Evolutionary conservation across 2,113 vertebrate species (phyloP), one percentile per base, ranked within the genome.

Genomic region (Stigmatopora nigra): DNA sequence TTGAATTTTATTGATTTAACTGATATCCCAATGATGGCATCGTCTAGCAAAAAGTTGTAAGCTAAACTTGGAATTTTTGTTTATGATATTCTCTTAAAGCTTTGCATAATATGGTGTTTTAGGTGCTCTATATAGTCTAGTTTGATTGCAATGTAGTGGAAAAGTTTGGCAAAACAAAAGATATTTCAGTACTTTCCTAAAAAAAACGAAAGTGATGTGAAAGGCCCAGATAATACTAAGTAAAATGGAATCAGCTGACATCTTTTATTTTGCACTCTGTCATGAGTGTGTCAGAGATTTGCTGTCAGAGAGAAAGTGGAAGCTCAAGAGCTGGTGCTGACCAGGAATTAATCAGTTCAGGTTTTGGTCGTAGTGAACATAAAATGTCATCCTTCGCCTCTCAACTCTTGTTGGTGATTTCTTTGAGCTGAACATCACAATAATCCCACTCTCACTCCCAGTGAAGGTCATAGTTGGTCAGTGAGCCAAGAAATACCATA

Each of bases 401-500:
- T 90, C 90, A 92, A 92, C 94, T 95, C 93, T 91, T 92, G 88
- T 92, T 92, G 91, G 89, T 88, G 92, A 94, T 95, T 94, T 93
- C 90, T 88, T 92, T 93, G 92, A 95, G 92, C 90, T 88, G 88
- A 91, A 91, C 88, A 90, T 78, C 89, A 91, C 90, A 90, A 93
- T 96, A 96, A 96, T 96, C 93, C 92, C 74, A 77, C 91, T 81
- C 88, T 93, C 93, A 91, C 91, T 91, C 57, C 91, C 88, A 92
- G 83, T 92, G 94, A 95, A 97, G 95, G 95, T 98, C 95, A 97
- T 93, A 98, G 94, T 97, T 97, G 94, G 93, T 93, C 96, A 95
- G 93, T 94, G 92, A 98, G 95, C 92, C 94, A 95, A 95, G 94
- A 99, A 98, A 98, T 95, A 93, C 93, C 94, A 92, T 92, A 98